Conservation (phyloP, 1,140 invertebrate genomes). For the Sogatella furcifera region DNA sequence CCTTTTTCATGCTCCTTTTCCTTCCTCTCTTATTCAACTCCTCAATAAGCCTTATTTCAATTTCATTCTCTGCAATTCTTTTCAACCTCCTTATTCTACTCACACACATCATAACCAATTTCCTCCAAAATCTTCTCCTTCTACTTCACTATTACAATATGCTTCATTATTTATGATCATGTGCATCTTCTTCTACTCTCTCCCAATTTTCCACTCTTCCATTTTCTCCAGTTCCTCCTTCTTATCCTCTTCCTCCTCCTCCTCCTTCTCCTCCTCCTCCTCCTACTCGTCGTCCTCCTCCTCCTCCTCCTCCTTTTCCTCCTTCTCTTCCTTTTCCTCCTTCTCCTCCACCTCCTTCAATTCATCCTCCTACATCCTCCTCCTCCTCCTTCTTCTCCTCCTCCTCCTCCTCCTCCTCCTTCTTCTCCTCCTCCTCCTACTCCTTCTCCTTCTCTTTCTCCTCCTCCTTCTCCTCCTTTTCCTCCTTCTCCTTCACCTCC, state of each 20-base stretch:
- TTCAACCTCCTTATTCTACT: too few species aligned
- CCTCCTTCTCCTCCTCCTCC: neutral
- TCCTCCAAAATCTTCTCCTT: neutral
- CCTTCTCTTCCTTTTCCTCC: neutral
- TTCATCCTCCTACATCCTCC: too few species aligned
- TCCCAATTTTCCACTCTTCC: neutral
- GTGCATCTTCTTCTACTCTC: too few species aligned
- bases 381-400: neutral
- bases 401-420: neutral
- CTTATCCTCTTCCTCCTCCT: neutral
- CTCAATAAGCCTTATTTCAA: too few species aligned
- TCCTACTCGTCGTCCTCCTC: too few species aligned
- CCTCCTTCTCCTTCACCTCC: neutral
- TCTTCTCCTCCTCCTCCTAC: neutral
- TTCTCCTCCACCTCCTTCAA: neutral
- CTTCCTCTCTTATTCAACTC: too few species aligned
- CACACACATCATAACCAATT: too few species aligned
- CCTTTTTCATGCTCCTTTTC: too few species aligned
- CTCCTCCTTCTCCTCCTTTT: neutral
- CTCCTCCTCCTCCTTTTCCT: neutral
- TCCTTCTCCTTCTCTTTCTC: neutral
- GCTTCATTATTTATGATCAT: neutral
- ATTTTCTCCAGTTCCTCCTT: neutral
- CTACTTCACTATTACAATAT: neutral
- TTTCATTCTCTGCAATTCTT: too few species aligned